Evolutionary conservation across 1,140 invertebrate species (phyloP), one percentile per base, ranked within the genome.

Genomic region (Temnothorax longispinosus): DNA sequence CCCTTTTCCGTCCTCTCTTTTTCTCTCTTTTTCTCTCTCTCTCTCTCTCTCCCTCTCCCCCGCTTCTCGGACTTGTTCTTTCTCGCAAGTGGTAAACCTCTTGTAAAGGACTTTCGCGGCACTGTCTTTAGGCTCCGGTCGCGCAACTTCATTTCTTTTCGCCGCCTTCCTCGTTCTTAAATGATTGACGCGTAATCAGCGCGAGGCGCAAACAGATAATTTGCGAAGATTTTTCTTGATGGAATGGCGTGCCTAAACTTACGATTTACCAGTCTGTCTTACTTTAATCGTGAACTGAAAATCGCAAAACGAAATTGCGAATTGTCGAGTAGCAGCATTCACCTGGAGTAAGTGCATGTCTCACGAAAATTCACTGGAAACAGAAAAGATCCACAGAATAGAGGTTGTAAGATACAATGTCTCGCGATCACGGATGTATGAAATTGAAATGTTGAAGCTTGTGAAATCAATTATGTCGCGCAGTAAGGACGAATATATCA

Each of bases 171-270:
- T 11, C 35, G 1, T 47, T 11, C 56, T 65, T 87, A 86, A 90
- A 88, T 69, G 84, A 90, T 84, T 85, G 84, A 50, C 77, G 60
- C 74, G 74, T 87, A 87, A 91, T 91, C 90, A 88, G 77, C 44
- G 87, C 67, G 52, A 41, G 44, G 21, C 56, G 64, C 44, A n/a
- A 84, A 50, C 41, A 84, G 60, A 50, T 50, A 64, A 65, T 21
- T 75, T 58, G 32, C 60, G 41, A 50, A 67, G 75, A 84, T 75
- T 82, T 67, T 71, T 32, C 38, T 35, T 44, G 85, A 78, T 78
- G 44, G 35, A 15, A 41, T 7, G 11, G n/a, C 77, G 21, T 11
- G 44, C 38, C 56, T 32, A 50, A 64, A 80, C 32, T 69, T 13
- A 50, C 77, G 47, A 64, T 64, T 64, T 50, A 64, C 38, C n/a